Conservation (phyloP, 2,888 invertebrate species). For the Eristalis pertinax region DNA sequence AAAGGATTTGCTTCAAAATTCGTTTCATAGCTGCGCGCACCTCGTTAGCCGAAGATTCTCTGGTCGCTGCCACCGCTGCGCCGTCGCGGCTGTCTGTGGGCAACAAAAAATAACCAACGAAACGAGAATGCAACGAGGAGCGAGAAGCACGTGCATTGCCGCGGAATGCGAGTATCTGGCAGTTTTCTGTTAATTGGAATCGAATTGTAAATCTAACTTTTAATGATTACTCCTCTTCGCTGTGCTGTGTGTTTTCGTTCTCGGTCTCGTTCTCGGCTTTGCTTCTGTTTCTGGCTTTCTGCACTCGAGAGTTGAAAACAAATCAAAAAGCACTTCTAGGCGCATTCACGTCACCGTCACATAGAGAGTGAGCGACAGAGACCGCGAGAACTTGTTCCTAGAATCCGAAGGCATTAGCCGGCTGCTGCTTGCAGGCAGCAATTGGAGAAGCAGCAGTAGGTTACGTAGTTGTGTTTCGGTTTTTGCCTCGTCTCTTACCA, state of each 20-base stretch:
- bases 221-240: slow-evolving; percentile 59
- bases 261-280: neutral
- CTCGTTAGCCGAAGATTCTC: slow-evolving; percentile 50
- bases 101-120: slow-evolving; percentile 9
- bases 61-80: neutral
- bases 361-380: neutral
- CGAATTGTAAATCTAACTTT: slow-evolving; percentile 69
- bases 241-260: slow-evolving; percentile 12
- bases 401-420: slow-evolving; percentile 41
- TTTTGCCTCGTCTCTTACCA: slow-evolving; percentile 53
- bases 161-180: slow-evolving; percentile 65
- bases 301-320: neutral
- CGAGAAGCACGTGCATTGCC: slow-evolving; percentile 39
- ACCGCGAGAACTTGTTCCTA: slow-evolving; percentile 48
- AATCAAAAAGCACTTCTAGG: slow-evolving; percentile 47
- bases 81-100: slow-evolving; percentile 5
- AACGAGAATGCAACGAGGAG: slow-evolving; percentile 21
- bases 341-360: slow-evolving; percentile 46
- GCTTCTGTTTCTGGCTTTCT: slow-evolving; percentile 11
- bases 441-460: neutral
- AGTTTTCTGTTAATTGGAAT: slow-evolving; percentile 72
- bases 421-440: neutral
- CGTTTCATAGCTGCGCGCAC: slow-evolving; percentile 70
- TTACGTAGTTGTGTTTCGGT: slow-evolving; percentile 28
- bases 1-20: slow-evolving; percentile 71